These are phyloP conservation scores for Centropyge bicolor DNA, from an alignment of 2,797 vertebrate genomes.

Conservation along the genomic window DNA sequence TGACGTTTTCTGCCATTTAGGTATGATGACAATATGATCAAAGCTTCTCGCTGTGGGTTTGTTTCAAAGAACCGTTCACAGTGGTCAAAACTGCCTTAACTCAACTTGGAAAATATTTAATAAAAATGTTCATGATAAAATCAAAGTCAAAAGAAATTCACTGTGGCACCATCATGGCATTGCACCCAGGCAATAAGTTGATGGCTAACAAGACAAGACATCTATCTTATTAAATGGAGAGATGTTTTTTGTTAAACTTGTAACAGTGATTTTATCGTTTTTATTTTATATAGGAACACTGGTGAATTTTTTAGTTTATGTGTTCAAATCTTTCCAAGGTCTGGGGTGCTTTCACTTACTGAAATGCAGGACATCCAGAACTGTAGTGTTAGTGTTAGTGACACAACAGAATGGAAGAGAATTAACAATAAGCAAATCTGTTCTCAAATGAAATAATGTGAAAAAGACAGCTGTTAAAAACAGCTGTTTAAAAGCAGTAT, in stretches of 20 bases:
- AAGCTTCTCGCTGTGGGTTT: background rate
- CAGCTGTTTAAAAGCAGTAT: background rate
- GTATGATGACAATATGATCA: background rate
- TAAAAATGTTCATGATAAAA: background rate
- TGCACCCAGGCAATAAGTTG: background rate
- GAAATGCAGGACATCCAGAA: background rate
- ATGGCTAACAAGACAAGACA: slow-evolving; percentile 6
- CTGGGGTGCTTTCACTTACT: background rate
- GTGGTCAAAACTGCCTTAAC: background rate
- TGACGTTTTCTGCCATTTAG: background rate
- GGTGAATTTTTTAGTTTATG: background rate
- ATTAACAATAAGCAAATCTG: slow-evolving; percentile 3
- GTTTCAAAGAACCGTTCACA: background rate
- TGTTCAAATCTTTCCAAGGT: background rate
- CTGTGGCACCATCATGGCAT: background rate
- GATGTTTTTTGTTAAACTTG: background rate
- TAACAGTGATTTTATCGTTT: background rate
- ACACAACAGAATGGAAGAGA: background rate
- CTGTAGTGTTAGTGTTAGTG: background rate
- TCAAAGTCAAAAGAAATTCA: background rate
- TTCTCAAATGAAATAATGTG: background rate
- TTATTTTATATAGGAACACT: background rate
- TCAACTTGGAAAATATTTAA: background rate
- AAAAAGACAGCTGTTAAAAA: background rate
- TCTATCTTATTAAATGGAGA: background rate